Evolutionary conservation across 2,797 vertebrate species (phyloP).

Genomic region (Loris lydekkerianus): DNA sequence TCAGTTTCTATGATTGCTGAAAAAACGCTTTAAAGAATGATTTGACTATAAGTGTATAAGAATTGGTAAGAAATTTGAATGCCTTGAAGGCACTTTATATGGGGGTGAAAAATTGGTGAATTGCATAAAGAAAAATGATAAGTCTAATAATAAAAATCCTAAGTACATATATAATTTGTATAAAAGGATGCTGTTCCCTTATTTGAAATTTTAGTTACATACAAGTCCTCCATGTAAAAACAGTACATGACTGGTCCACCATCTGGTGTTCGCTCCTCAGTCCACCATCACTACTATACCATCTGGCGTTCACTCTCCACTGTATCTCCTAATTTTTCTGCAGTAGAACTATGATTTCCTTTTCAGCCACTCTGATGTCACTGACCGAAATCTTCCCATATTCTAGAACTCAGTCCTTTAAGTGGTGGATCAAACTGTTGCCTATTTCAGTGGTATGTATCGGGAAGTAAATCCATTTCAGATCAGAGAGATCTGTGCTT

Average conservation of each 20-base stretch:
- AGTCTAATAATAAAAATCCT: neutral
- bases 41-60: neutral
- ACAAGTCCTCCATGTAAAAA: neutral
- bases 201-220: neutral
- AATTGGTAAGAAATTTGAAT: neutral
- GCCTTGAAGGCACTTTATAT: neutral
- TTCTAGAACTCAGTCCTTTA: neutral
- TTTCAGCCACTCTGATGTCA: neutral
- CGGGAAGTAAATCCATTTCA: slow-evolving; percentile 18
- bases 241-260: neutral
- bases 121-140: neutral
- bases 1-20: neutral
- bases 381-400: neutral
- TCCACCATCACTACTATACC: neutral
- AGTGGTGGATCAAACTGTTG: neutral
- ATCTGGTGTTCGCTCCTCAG: neutral
- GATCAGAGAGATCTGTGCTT: neutral
- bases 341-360: neutral
- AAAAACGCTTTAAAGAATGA: neutral
- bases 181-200: neutral
- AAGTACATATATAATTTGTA: neutral
- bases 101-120: neutral
- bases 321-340: neutral
- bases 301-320: neutral
- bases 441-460: neutral